These are phyloP conservation scores for Drosophila putrida DNA, from an alignment of 2,888 invertebrate genomes.

Conservation along the genomic window DNA sequence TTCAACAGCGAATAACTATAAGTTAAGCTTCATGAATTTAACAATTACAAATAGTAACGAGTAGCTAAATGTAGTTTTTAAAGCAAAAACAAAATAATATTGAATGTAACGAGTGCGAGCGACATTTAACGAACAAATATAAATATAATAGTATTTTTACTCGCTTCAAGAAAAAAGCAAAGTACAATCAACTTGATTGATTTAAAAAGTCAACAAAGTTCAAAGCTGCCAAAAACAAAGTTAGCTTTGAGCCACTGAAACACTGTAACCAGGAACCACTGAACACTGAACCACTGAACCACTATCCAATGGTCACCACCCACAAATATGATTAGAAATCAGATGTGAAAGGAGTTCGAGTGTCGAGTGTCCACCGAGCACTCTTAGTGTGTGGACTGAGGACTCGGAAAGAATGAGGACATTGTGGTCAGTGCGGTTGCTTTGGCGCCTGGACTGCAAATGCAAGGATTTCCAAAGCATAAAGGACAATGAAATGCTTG, in stretches of 20 bases:
- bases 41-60: too few species aligned
- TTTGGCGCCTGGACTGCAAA: constrained; percentile 17
- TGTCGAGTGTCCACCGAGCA: neutral
- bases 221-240: constrained; percentile 16
- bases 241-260: neutral
- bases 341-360: constrained; percentile 6
- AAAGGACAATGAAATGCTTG: constrained; percentile 29
- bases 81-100: too few species aligned
- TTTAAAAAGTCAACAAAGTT: constrained; percentile 3
- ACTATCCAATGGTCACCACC: neutral
- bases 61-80: neutral
- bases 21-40: too few species aligned
- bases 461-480: constrained; percentile 10
- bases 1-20: neutral
- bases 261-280: too few species aligned
- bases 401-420: neutral
- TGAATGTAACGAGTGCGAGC: neutral
- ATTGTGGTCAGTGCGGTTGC: constrained; percentile 34
- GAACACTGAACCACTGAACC: neutral
- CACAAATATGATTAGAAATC: constrained; percentile 21
- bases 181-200: constrained; percentile 9
- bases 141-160: neutral
- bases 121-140: neutral
- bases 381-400: neutral
- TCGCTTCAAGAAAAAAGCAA: constrained; percentile 1